Evolutionary conservation across 2,113 vertebrate genomes (phyloP), one percentile per base, ranked within the genome.

Genomic region (Ovibos moschatus): DNA sequence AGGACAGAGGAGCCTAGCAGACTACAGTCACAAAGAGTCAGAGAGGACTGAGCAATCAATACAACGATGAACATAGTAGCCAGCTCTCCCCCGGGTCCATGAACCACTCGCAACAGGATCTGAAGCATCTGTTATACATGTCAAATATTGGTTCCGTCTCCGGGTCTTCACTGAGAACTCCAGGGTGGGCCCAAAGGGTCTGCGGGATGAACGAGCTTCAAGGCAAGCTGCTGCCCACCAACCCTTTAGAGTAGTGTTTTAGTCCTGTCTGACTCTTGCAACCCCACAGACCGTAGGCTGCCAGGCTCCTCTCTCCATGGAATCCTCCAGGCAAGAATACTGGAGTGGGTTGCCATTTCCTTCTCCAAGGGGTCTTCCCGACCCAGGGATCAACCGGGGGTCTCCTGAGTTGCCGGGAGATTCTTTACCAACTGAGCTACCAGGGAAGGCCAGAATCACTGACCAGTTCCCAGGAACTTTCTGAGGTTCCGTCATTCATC

Each of bases 211-310:
- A 27, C 4, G 51, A 86, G 9, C 23, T 84, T 94, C 62, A 28
- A 57, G 58, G 50, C 0, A 3, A 94, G 51, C 14, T 36, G 43
- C 23, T 83, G 45, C 57, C 74, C 25, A 81, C 33, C 36, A 45
- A 36, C 91, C 27, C 47, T 21, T 78, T 1, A 58, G 19, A 11
- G 17, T 5, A 2, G 4, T 1, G 9, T 21, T 5, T 71, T 0
- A 21, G 9, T 21, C 17, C 33, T 71, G 4, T 21, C n/a, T 36
- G n/a, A 71, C n/a, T 71, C 64, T 21, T 36, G 64, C 64, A 71
- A 11, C n/a, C 17, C 64, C 64, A 36, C n/a, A 71, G n/a, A 21
- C n/a, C 36, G n/a, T 36, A 67, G n/a, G 2, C 64, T 1, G 2
- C 64, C 64, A 71, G 64, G 64, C n/a, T 67, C 64, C 4, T n/a